These are phyloP conservation scores for Clarias macrocephalus DNA, from an alignment of 2,113 vertebrate genomes.

Conservation along the genomic window DNA sequence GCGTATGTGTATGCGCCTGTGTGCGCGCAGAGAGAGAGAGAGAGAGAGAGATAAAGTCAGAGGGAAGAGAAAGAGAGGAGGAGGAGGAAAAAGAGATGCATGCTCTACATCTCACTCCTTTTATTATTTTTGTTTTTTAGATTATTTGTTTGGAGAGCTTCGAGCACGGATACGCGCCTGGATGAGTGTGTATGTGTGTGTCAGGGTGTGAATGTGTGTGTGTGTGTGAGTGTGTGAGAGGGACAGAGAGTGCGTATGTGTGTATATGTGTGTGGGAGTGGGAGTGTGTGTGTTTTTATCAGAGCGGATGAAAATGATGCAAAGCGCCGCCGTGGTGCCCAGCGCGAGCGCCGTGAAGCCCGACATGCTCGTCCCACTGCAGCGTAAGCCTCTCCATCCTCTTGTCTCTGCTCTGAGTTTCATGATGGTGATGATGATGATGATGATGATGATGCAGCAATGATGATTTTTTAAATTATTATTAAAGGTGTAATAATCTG, in stretches of 20 bases:
- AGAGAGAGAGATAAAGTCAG: not conserved
- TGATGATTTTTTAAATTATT: not conserved
- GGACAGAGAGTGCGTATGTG: constrained; percentile 58
- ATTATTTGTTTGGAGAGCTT: not conserved
- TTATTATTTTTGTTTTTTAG: not conserved
- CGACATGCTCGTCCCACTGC: constrained; percentile 96
- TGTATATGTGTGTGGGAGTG: constrained; percentile 62
- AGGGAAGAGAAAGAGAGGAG: not conserved
- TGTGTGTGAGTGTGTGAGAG: constrained; percentile 54
- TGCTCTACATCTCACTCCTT: not conserved
- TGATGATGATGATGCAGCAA: constrained; percentile 22
- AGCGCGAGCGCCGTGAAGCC: constrained; percentile 93
- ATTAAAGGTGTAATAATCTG: not conserved
- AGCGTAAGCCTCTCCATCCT: constrained; percentile 85
- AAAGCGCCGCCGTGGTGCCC: constrained; percentile 88
- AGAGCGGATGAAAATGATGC: constrained; percentile 88
- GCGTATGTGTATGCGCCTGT: constrained; percentile 71
- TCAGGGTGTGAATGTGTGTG: constrained; percentile 37
- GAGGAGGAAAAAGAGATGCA: not conserved
- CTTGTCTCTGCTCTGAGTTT: constrained; percentile 34
- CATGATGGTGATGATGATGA: constrained; percentile 24
- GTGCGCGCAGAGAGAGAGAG: constrained; percentile 82
- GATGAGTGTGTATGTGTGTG: not conserved
- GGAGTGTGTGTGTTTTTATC: constrained; percentile 67
- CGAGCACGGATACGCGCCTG: constrained; percentile 23